phyloP scores from a whole-genome alignment of 2,888 invertebrate species.

The Kuschelorhynchus macadamiae region DNA sequence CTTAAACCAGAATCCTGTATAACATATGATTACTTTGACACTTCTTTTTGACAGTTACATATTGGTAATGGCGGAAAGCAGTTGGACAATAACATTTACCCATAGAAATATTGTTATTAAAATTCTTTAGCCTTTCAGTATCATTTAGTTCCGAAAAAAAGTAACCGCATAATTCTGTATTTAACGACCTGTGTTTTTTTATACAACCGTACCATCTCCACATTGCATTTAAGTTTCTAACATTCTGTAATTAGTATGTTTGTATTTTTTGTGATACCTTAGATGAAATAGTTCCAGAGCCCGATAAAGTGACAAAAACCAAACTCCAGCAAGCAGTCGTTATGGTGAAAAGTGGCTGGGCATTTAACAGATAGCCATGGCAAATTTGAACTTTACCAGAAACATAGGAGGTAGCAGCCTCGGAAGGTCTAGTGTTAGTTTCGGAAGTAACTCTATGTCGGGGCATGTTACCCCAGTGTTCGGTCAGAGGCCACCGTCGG shows the following conservation, averaged over 20 bases:
- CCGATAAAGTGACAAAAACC: slow-evolving; percentile 47
- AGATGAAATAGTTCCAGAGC: slow-evolving; percentile 28
- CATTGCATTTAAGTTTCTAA: slow-evolving; percentile 43
- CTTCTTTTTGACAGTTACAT: slow-evolving; percentile 55
- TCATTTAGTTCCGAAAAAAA: slow-evolving; percentile 17
- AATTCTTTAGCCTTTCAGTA: slow-evolving; percentile 38
- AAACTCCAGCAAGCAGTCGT: slow-evolving; percentile 58
- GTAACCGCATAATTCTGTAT: slow-evolving; percentile 1
- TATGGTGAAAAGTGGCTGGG: slow-evolving; percentile 64
- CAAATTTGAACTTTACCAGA: slow-evolving; percentile 94
- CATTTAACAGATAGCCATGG: slow-evolving; percentile 79
- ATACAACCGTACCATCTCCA: slow-evolving; percentile 34
- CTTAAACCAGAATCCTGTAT: slow-evolving; percentile 20
- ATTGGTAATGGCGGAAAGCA: slow-evolving; percentile 68
- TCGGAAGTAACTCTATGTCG: slow-evolving; percentile 77
- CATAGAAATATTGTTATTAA: slow-evolving; percentile 61
- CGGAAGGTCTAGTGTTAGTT: slow-evolving; percentile 76
- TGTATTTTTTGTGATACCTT: slow-evolving; percentile 50
- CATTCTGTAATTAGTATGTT: slow-evolving; percentile 47
- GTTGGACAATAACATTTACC: slow-evolving; percentile 68
- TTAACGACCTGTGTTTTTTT: slow-evolving; percentile 11
- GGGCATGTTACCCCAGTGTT: slow-evolving; percentile 87
- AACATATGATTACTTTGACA: slow-evolving; percentile 39
- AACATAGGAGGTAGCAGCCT: slow-evolving; percentile 87
- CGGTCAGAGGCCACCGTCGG: slow-evolving; percentile 85